These are phyloP conservation scores for Falco columbarius DNA, from an alignment of 2,797 vertebrate species.

Conservation along the genomic window DNA sequence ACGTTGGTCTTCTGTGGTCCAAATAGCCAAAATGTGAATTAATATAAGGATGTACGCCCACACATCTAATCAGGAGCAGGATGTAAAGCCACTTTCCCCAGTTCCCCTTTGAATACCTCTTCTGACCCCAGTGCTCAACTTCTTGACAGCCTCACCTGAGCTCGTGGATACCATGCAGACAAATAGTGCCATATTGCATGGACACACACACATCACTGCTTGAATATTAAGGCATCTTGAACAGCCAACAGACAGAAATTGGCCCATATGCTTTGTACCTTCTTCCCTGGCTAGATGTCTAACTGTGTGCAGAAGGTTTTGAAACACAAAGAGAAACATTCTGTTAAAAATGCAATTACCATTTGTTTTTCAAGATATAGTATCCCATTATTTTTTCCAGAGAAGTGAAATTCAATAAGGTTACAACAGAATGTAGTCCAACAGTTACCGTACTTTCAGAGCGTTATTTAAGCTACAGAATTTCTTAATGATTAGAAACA, in stretches of 20 bases:
- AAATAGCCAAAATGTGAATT: background rate
- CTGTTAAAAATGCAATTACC: slow-evolving; percentile 75
- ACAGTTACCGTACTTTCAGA: slow-evolving; percentile 71
- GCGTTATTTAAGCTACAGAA: slow-evolving; percentile 73
- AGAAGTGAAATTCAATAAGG: slow-evolving; percentile 74
- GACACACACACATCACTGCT: slow-evolving; percentile 44
- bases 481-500: slow-evolving; percentile 76
- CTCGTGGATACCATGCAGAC: background rate
- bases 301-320: slow-evolving; percentile 76
- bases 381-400: slow-evolving; percentile 74
- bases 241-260: slow-evolving; percentile 72
- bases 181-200: slow-evolving; percentile 43
- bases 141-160: slow-evolving; percentile 17
- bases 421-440: slow-evolving; percentile 74
- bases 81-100: background rate
- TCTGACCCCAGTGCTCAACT: background rate
- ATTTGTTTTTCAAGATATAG: slow-evolving; percentile 73
- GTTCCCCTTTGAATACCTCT: background rate
- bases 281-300: slow-evolving; percentile 75
- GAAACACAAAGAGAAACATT: slow-evolving; percentile 75
- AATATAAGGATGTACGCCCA: background rate
- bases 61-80: background rate
- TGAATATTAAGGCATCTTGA: slow-evolving; percentile 72
- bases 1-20: background rate
- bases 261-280: slow-evolving; percentile 75